Base-by-base conservation (phyloP, 2,888 invertebrate genomes). In the Aelia acuminata region DNA sequence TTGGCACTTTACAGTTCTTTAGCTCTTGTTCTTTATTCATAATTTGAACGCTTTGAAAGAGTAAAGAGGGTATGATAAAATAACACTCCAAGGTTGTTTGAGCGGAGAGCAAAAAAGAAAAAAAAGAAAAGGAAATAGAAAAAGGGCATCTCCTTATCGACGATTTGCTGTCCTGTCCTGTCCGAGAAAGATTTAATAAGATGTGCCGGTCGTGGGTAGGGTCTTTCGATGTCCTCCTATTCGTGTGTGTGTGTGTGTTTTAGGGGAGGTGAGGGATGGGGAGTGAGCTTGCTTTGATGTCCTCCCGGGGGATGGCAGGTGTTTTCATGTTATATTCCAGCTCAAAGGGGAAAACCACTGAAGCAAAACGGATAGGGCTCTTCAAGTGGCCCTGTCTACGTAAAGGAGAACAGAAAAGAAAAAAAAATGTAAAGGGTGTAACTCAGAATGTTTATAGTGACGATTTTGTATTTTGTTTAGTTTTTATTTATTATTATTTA, bases 261-360 rank as follows among this genome's bases (percentile, higher is more conserved):
- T 84, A 48, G 84, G 48, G 35, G 49, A 50, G 26, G 10, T 4
- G 48, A 26, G 84, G 31, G 10, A 31, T n/a, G 15, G 50, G 35
- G 85, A 39, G 1, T 31, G 31, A 15, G 35, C 22, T 50, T 3
- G 50, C 85, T 85, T 85, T 85, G 85, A 85, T 85, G 85, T 85
- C 35, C 20, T 49, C 49, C 84, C 84, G 20, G 31, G 84, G 57
- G 85, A 85, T 35, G 85, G 35, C 50, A 85, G 85, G 85, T 85
- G 85, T 85, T 85, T 85, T 85, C 85, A 85, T 85, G 85, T 85
- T 85, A 85, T 85, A 85, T 31, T 53, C 85, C 26, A 15, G n/a
- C 35, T 85, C 85, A 49, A 85, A 85, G 53, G 85, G 53, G 85
- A 49, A 39, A 35, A 53, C 53, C 85, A 85, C 50, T 85, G 50